phyloP scores from a whole-genome alignment of 2,797 vertebrate genomes.

The Coluber constrictor region DNA sequence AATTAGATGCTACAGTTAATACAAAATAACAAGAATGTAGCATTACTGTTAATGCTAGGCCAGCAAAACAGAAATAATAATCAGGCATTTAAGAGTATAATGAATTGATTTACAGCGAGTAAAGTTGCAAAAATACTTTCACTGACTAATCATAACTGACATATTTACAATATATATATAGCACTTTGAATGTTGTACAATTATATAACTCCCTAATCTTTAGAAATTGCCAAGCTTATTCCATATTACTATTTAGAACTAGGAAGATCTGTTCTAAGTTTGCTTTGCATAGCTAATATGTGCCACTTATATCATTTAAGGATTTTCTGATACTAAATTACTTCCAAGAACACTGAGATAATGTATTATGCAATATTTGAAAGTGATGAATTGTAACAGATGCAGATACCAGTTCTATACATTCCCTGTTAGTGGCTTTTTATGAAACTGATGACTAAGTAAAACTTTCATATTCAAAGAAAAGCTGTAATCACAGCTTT shows the following conservation, averaged over 20 bases:
- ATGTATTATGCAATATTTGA: neutral
- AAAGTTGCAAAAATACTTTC: slow-evolving; percentile 30
- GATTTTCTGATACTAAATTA: slow-evolving; percentile 33
- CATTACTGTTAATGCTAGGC: slow-evolving; percentile 18
- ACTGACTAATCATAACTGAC: slow-evolving; percentile 25
- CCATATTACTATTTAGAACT: slow-evolving; percentile 32
- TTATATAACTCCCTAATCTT: slow-evolving; percentile 36
- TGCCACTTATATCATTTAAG: neutral
- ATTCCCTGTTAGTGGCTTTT: neutral
- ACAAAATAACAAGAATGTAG: neutral
- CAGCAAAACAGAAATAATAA: slow-evolving; percentile 21
- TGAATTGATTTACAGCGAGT: slow-evolving; percentile 28
- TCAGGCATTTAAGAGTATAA: neutral
- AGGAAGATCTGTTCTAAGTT: slow-evolving; percentile 19
- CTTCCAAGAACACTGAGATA: neutral
- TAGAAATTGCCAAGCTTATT: slow-evolving; percentile 11
- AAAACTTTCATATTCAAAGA: neutral
- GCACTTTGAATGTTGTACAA: neutral
- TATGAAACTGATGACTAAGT: neutral
- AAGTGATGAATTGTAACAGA: slow-evolving; percentile 34
- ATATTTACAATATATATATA: neutral
- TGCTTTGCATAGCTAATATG: slow-evolving; percentile 37
- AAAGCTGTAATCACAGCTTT: neutral
- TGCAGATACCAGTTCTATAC: slow-evolving; percentile 15
- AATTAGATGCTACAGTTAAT: neutral